Conservation (phyloP, 1,140 invertebrate genomes). For the Achatina immaculata region DNA sequence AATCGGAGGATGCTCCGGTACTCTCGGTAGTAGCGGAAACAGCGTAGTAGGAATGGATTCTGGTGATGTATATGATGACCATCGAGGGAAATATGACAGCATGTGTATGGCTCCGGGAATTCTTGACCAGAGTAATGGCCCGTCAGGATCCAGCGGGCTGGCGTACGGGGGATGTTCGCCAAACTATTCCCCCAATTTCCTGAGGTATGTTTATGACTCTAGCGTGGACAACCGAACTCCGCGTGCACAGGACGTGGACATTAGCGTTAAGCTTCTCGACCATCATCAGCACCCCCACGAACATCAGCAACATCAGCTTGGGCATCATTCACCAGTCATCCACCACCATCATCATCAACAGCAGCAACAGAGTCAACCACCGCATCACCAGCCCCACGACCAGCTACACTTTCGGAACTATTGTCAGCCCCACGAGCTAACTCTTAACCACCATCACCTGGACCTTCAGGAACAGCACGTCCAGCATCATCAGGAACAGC, state of each 20-base stretch:
- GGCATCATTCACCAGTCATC: neutral
- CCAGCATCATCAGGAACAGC: conserved; percentile 28
- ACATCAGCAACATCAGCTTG: conserved; percentile 33
- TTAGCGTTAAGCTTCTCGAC: conserved; percentile 16
- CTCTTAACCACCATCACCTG: neutral
- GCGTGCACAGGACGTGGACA: conserved; percentile 9
- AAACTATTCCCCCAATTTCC: conserved; percentile 22
- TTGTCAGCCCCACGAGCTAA: neutral
- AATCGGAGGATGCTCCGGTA: neutral
- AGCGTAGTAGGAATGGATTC: conserved; percentile 13
- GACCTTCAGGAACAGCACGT: conserved; percentile 7
- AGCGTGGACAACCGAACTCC: conserved; percentile 37
- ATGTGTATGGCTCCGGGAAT: neutral
- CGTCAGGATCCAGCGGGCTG: neutral
- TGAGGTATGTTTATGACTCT: conserved; percentile 28
- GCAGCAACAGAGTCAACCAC: conserved; percentile 16
- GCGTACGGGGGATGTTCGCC: conserved; percentile 6
- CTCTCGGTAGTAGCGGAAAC: neutral
- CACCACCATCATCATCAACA: conserved; percentile 29
- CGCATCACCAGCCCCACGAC: conserved; percentile 17
- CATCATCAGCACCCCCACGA: conserved; percentile 32
- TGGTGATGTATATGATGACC: neutral
- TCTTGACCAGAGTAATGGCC: neutral
- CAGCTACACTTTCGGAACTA: conserved; percentile 3
- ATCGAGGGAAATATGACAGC: conserved; percentile 6